phyloP scores from a whole-genome alignment of 2,888 invertebrate species.

The Cephus rjabovi region DNA sequence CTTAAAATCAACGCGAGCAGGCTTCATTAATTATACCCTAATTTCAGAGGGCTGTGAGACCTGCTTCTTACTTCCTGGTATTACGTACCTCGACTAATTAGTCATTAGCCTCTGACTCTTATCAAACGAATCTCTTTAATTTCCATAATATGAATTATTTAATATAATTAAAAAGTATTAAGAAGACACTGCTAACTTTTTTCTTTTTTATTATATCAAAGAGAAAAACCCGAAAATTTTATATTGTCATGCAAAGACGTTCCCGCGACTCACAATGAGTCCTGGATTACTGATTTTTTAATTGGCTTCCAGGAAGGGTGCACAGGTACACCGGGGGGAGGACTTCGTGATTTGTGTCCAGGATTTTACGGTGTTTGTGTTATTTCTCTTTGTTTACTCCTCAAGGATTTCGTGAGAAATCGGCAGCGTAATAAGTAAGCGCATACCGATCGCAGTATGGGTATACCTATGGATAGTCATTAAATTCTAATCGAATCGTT shows the following conservation, averaged over 20 bases:
- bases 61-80: neutral
- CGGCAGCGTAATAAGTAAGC: neutral
- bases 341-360: neutral
- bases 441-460: neutral
- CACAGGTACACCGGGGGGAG: neutral
- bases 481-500: conserved; percentile 30
- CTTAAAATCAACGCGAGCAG: conserved; percentile 46
- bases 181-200: neutral
- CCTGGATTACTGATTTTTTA: neutral
- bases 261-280: neutral
- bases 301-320: neutral
- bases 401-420: neutral
- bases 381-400: neutral
- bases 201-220: no score
- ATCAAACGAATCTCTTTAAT: neutral
- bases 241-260: neutral
- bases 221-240: neutral
- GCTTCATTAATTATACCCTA: conserved; percentile 59
- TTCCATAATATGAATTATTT: neutral
- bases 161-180: neutral
- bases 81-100: neutral
- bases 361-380: neutral
- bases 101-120: neutral
- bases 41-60: conserved; percentile 18
- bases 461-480: neutral